Evolutionary conservation across 2,888 invertebrate genomes (phyloP).

Genomic region (Kuschelorhynchus macadamiae): DNA sequence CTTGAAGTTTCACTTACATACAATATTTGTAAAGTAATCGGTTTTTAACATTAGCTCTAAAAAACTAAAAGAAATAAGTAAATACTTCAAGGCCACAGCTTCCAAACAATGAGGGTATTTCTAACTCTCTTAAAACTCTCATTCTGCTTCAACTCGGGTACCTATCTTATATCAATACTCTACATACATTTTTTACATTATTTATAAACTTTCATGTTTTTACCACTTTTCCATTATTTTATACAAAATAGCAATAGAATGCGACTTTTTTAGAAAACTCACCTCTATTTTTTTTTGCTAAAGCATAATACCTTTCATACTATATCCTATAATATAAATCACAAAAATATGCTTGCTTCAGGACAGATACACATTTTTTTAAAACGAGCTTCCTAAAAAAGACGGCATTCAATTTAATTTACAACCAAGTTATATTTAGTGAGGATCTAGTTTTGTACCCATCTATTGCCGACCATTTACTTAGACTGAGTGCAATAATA

Average conservation of each 20-base stretch:
- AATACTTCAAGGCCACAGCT: too few relatives aligned
- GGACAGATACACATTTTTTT: constrained; percentile 1
- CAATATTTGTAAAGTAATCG: too few relatives aligned
- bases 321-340: constrained; percentile 15
- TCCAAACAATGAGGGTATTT: background rate
- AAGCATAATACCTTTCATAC: constrained; percentile 1
- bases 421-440: constrained; percentile 9
- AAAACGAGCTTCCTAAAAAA: constrained; percentile 11
- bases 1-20: too few relatives aligned
- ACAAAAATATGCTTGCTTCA: constrained; percentile 21
- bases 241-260: constrained; percentile 9
- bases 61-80: too few relatives aligned
- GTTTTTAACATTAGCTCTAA: too few relatives aligned
- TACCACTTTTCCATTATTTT: constrained; percentile 26
- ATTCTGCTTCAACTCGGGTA: constrained; percentile 3
- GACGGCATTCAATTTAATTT: background rate
- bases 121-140: constrained; percentile 32
- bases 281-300: background rate
- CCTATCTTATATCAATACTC: constrained; percentile 31
- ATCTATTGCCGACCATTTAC: too few relatives aligned
- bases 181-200: constrained; percentile 37
- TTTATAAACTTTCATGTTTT: constrained; percentile 29
- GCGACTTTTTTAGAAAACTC: background rate
- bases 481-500: too few relatives aligned
- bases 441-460: too few relatives aligned